These are phyloP conservation scores for Tonatia bakeri DNA, from an alignment of 2,113 vertebrate species.

Conservation along the genomic window DNA sequence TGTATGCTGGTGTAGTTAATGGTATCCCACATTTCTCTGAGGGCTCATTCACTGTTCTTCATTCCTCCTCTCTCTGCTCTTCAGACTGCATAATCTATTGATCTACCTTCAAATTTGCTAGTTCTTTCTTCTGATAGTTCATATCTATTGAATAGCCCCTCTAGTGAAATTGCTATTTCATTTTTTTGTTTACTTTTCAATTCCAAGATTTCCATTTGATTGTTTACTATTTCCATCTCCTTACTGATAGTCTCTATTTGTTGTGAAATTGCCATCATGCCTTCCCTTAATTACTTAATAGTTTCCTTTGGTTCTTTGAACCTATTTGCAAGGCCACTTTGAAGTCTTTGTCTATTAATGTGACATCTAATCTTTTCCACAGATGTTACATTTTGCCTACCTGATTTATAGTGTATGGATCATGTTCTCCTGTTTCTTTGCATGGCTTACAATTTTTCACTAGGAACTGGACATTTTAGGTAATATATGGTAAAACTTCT, in stretches of 20 bases:
- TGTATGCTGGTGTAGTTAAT: not conserved
- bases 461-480: not conserved
- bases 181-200: slow-evolving; percentile 31
- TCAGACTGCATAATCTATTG: not conserved
- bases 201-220: not conserved
- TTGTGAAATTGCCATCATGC: not conserved
- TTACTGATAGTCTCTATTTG: not conserved
- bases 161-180: not conserved
- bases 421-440: not conserved
- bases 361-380: not conserved
- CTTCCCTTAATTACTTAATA: not conserved
- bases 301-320: not conserved
- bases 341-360: not conserved
- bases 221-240: not conserved
- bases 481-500: not conserved
- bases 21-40: not conserved
- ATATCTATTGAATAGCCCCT: not conserved
- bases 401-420: not conserved
- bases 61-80: not conserved
- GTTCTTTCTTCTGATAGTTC: too few species aligned
- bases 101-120: too few species aligned
- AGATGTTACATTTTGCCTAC: not conserved
- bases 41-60: not conserved
- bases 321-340: not conserved
- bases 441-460: not conserved